Evolutionary conservation across 2,797 vertebrate species (phyloP).

Genomic region (Leptodactylus fallax): DNA sequence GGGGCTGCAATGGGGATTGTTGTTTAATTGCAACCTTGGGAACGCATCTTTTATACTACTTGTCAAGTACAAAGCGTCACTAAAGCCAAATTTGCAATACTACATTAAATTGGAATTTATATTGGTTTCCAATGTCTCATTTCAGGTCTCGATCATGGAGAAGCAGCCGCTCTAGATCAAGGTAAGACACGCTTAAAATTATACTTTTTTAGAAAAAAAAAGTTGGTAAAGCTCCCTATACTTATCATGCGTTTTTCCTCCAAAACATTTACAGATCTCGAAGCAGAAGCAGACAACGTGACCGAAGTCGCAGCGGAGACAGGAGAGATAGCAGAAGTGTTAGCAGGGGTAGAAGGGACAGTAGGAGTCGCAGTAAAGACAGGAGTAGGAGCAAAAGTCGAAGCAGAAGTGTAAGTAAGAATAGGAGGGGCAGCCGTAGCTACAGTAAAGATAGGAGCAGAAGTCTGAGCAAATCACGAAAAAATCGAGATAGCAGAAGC

Average conservation of each 20-base stretch:
- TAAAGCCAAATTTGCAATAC: background rate
- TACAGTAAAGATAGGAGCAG: conserved; percentile 67
- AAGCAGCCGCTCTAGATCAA: conserved; percentile 86
- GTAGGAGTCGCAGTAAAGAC: background rate
- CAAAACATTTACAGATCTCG: conserved; percentile 35
- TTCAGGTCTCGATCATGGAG: conserved; percentile 93
- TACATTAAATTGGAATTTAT: background rate
- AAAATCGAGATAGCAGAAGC: conserved; percentile 72
- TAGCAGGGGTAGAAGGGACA: background rate
- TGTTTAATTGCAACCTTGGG: too few species aligned
- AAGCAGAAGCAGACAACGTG: conserved; percentile 71
- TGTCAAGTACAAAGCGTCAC: too few species aligned
- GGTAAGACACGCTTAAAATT: conserved; percentile 73
- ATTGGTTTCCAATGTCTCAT: background rate
- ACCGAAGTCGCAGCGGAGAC: conserved; percentile 66
- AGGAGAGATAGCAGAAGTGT: conserved; percentile 45
- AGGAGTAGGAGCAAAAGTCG: conserved; percentile 55
- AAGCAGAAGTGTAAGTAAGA: conserved; percentile 72
- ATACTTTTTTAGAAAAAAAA: background rate
- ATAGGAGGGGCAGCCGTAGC: conserved; percentile 79
- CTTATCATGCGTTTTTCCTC: background rate
- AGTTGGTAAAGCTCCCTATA: background rate
- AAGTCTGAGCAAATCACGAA: conserved; percentile 71
- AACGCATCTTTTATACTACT: too few species aligned
- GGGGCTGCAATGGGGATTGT: too few species aligned